phyloP scores from a whole-genome alignment of 2,888 invertebrate species.

The Tholera decimalis region DNA sequence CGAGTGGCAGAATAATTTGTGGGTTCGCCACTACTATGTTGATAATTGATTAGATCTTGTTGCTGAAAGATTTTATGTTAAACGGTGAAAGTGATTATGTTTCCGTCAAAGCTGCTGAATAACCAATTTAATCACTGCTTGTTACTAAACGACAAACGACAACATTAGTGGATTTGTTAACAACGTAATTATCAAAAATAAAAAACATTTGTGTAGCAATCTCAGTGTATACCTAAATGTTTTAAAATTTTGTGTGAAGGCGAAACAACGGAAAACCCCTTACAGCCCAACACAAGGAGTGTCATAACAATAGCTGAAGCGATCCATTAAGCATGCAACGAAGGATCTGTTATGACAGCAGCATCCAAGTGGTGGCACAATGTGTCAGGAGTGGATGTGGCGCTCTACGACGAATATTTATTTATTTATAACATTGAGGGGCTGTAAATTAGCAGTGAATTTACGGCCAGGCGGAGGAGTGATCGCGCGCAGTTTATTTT shows the following conservation, averaged over 20 bases:
- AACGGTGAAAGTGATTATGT: constrained; percentile 32
- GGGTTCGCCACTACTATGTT: constrained; percentile 69
- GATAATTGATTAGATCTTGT: constrained; percentile 59
- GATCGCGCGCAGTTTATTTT: constrained; percentile 88
- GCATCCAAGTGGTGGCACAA: constrained; percentile 85
- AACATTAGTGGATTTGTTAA: constrained; percentile 20
- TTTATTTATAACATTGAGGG: constrained; percentile 90
- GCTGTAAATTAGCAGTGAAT: constrained; percentile 91
- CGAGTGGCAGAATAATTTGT: constrained; percentile 83
- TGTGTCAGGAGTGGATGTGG: constrained; percentile 83
- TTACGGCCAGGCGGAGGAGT: constrained; percentile 86
- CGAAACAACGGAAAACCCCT: constrained; percentile 13
- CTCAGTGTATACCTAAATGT: background rate
- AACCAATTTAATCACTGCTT: constrained; percentile 28
- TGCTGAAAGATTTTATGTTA: constrained; percentile 35
- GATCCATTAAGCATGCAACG: constrained; percentile 79
- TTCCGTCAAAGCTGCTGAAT: constrained; percentile 34
- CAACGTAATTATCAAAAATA: constrained; percentile 15
- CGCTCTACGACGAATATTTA: constrained; percentile 86
- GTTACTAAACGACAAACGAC: constrained; percentile 31
- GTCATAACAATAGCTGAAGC: constrained; percentile 59
- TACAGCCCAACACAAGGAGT: constrained; percentile 32
- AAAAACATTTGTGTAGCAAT: background rate
- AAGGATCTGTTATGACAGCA: constrained; percentile 89
- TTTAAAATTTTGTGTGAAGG: background rate